Evolutionary conservation across 2,888 invertebrate genomes (phyloP).

Genomic region (Acleris sparsana): DNA sequence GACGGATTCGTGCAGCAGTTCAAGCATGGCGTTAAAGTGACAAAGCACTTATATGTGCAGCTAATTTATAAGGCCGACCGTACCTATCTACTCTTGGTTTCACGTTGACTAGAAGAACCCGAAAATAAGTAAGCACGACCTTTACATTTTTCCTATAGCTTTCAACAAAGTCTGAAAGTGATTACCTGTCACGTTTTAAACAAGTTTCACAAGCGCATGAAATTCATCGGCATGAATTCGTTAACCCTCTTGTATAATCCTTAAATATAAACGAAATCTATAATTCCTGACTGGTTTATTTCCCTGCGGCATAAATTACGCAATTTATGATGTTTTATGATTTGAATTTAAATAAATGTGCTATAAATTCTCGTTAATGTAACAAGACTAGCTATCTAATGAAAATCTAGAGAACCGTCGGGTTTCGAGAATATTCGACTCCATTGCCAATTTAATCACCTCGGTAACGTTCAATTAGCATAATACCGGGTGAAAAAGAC

Average conservation of each 20-base stretch:
- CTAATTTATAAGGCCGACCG: too few species aligned
- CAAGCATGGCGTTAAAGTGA: too few species aligned
- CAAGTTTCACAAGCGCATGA: background rate
- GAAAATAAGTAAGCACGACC: too few species aligned
- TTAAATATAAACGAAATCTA: slow-evolving; percentile 15
- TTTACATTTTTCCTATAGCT: too few species aligned
- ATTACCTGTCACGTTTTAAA: too few species aligned
- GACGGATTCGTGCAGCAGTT: too few species aligned
- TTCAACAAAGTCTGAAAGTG: too few species aligned
- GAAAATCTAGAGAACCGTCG: slow-evolving; percentile 37
- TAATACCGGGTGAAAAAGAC: slow-evolving; percentile 20
- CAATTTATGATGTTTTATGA: slow-evolving; percentile 36
- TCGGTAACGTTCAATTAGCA: slow-evolving; percentile 31
- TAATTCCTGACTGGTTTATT: slow-evolving; percentile 15
- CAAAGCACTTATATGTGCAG: too few species aligned
- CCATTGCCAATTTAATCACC: slow-evolving; percentile 36
- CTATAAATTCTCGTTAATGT: slow-evolving; percentile 36
- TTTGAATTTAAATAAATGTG: slow-evolving; percentile 37
- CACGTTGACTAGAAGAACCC: too few species aligned
- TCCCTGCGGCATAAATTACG: slow-evolving; percentile 32
- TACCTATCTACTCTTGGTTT: too few species aligned
- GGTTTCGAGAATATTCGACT: slow-evolving; percentile 33
- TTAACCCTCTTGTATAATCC: slow-evolving; percentile 3
- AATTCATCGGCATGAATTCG: background rate
- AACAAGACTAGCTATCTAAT: slow-evolving; percentile 36